Conservation (phyloP, 2,888 invertebrate species). For the Xanthia icteritia region DNA sequence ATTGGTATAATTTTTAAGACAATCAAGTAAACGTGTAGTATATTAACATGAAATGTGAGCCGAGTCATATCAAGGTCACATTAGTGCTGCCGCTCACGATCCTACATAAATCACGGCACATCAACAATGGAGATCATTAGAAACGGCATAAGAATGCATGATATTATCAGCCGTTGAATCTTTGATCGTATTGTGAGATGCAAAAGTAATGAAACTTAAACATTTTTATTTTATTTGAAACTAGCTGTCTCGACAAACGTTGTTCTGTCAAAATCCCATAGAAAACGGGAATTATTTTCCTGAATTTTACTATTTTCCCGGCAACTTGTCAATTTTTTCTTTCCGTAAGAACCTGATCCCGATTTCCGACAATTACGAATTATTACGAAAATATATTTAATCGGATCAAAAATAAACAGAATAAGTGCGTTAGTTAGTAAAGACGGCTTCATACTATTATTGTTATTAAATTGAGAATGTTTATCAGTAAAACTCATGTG, state of each 20-base stretch:
- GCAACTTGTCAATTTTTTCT: too few species aligned
- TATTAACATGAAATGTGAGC: slow-evolving; percentile 52
- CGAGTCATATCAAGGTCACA: slow-evolving; percentile 46
- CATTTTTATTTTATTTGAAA: too few species aligned
- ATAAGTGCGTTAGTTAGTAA: background rate
- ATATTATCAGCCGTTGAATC: background rate
- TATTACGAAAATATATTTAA: too few species aligned
- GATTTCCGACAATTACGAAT: too few species aligned
- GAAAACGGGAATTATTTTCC: too few species aligned
- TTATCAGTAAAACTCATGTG: background rate
- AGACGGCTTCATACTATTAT: background rate
- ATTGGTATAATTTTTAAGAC: slow-evolving; percentile 54
- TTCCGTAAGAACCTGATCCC: too few species aligned
- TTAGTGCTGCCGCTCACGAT: slow-evolving; percentile 38
- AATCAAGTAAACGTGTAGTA: slow-evolving; percentile 35
- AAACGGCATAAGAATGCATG: slow-evolving; percentile 8
- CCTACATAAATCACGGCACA: slow-evolving; percentile 14
- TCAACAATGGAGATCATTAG: slow-evolving; percentile 23
- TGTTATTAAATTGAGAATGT: background rate
- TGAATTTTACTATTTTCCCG: too few species aligned
- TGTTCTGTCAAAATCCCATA: too few species aligned
- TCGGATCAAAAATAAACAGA: background rate
- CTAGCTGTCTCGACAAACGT: too few species aligned
- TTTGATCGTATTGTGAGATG: background rate
- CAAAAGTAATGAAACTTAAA: background rate